A percentile compares a stretch with the other conserved stretches of the same genome.
These are phyloP conservation scores for Cydia strobilella DNA, from an alignment of 1,140 invertebrate genomes.

Conservation along the genomic window DNA sequence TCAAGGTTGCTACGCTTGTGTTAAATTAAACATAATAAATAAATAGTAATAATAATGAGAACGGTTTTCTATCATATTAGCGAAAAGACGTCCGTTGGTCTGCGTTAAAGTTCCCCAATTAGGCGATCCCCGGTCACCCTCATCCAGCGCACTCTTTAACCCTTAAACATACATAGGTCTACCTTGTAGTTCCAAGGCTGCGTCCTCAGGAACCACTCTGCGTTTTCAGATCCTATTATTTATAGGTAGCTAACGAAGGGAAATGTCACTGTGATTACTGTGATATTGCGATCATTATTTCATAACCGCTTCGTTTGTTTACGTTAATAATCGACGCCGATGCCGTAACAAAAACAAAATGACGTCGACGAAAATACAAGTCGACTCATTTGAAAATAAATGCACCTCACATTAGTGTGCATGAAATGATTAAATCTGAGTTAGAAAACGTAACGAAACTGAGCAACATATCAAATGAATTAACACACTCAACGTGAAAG, in stretches of 20 bases:
- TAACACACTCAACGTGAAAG: conserved; percentile 9
- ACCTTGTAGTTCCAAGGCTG: too few species aligned
- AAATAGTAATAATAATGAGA: background rate
- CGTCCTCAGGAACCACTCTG: too few species aligned
- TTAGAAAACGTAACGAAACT: conserved; percentile 8
- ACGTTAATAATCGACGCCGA: conserved; percentile 2
- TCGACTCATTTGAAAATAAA: background rate
- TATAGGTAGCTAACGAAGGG: too few species aligned
- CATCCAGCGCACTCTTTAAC: too few species aligned
- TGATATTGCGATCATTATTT: background rate
- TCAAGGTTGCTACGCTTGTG: conserved; percentile 39
- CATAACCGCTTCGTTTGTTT: background rate
- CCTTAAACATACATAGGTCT: too few species aligned
- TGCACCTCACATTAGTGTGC: background rate
- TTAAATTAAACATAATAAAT: background rate
- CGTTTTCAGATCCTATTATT: too few species aligned
- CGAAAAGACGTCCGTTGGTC: too few species aligned
- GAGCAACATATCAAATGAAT: conserved; percentile 7
- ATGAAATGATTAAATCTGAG: background rate
- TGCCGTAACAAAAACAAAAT: background rate
- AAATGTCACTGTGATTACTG: background rate
- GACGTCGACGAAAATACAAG: background rate
- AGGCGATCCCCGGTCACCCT: too few species aligned
- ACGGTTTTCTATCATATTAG: background rate
- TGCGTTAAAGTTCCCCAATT: too few species aligned